Evolutionary conservation across 2,888 invertebrate genomes (phyloP), one percentile per base, ranked within the genome.

Genomic region (Abrostola tripartita): DNA sequence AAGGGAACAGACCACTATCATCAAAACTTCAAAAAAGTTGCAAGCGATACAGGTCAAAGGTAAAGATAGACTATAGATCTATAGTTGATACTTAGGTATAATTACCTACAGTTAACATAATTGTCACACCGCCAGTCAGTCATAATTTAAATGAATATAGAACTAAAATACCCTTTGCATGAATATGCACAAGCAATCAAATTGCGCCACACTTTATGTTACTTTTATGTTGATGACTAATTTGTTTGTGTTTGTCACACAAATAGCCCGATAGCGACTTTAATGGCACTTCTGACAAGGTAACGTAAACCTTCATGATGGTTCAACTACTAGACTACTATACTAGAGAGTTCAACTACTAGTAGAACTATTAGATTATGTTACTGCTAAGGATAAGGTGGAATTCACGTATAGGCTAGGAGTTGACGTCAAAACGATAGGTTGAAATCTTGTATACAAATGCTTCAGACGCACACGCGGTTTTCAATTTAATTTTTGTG

Each of bases 201-300:
- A 38, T 70, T 63, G 76, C 71, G 65, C 61, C 52, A 65, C 61
- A 66, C 63, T 71, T 71, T 76, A 47, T 65, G 54, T 70, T 63
- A 56, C 12, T 52, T 85, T 89, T 86, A 88, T 81, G 82, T 90
- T 87, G 79, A 85, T 92, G 86, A 94, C 93, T 94, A 94, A 94
- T 93, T 86, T 68, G 69, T 89, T 85, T 95, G 94, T 96, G 95
- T 96, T 95, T 96, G 95, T 95, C 96, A 96, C 96, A 96, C 96
- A 90, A 96, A 95, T 97, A 98, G 98, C 97, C 98, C 98, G 95
- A 97, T 98, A 96, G 98, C 98, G 96, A 98, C 97, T 95, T 97
- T 98, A 96, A 98, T 98, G 98, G 98, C 97, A 95, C 97, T 98
- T 91, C 96, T 98, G 92, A 97, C 97, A 97, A 98, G 98, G 98